Percentiles rank a stretch among this genome's conserved stretches.
Conservation (phyloP, 2,797 vertebrate species). For the Glossophaga mutica region DNA sequence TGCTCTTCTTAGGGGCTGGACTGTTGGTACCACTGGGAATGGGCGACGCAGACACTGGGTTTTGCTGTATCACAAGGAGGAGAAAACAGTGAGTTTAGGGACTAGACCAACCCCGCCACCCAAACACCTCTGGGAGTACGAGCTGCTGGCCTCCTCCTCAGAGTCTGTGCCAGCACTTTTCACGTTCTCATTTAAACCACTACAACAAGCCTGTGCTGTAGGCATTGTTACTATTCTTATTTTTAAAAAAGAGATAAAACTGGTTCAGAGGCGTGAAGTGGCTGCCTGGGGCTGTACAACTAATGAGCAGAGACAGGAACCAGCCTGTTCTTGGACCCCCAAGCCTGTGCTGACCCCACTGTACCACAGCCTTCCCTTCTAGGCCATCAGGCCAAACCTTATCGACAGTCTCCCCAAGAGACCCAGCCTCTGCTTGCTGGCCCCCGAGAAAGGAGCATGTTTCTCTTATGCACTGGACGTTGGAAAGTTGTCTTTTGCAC, state of each 20-base stretch:
- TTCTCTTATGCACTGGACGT: background rate
- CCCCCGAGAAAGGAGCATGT: background rate
- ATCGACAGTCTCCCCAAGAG: background rate
- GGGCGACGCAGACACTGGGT: conserved; percentile 97
- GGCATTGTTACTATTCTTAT: background rate
- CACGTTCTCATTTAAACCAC: background rate
- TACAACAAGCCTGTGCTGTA: background rate
- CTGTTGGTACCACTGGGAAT: conserved; percentile 96
- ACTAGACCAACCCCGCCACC: background rate
- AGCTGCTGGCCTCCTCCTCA: background rate
- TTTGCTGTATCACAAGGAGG: conserved; percentile 89
- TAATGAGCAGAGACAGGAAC: background rate
- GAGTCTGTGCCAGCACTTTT: background rate
- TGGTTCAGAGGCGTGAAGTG: background rate
- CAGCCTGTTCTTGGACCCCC: background rate
- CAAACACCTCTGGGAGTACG: background rate
- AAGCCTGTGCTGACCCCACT: background rate
- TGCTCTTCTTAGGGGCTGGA: conserved; percentile 94
- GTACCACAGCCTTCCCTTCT: fast-evolving
- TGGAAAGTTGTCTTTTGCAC: background rate
- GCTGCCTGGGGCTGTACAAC: background rate
- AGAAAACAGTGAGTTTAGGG: conserved; percentile 66
- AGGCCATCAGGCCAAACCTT: background rate
- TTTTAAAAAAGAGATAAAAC: background rate
- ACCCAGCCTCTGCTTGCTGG: background rate